Conservation (phyloP, 2,113 vertebrate genomes). For the Scolopax mira region DNA sequence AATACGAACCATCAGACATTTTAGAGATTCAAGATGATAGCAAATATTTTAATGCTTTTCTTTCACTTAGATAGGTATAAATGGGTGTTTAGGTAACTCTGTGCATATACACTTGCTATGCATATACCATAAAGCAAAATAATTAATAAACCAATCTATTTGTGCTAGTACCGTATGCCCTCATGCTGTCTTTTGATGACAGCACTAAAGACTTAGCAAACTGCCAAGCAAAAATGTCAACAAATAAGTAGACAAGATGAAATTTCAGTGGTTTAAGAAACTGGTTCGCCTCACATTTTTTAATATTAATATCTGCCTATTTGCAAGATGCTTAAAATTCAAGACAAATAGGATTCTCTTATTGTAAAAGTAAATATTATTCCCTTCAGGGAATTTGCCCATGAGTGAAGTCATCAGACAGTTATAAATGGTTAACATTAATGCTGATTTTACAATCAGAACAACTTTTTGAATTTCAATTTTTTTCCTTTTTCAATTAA, state of each 20-base stretch:
- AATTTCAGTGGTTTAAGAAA: neutral
- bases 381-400: neutral
- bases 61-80: conserved; percentile 49
- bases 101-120: neutral
- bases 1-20: conserved; percentile 70
- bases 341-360: neutral
- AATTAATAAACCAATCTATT: neutral
- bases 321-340: neutral
- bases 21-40: conserved; percentile 67
- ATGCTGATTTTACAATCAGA: neutral
- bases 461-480: neutral
- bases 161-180: neutral
- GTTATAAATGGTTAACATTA: neutral
- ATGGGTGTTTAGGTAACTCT: neutral
- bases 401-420: neutral
- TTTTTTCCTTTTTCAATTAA: neutral
- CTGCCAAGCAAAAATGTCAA: neutral
- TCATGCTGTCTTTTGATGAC: neutral
- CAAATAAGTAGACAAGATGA: neutral
- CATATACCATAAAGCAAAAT: neutral
- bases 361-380: neutral
- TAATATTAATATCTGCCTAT: neutral
- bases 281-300: neutral
- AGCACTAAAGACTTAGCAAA: neutral
- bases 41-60: conserved; percentile 67